A percentile compares a stretch with the other conserved stretches of the same genome.
Conservation (phyloP, 2,797 vertebrate species). For the Notoglanidium macrostoma region DNA sequence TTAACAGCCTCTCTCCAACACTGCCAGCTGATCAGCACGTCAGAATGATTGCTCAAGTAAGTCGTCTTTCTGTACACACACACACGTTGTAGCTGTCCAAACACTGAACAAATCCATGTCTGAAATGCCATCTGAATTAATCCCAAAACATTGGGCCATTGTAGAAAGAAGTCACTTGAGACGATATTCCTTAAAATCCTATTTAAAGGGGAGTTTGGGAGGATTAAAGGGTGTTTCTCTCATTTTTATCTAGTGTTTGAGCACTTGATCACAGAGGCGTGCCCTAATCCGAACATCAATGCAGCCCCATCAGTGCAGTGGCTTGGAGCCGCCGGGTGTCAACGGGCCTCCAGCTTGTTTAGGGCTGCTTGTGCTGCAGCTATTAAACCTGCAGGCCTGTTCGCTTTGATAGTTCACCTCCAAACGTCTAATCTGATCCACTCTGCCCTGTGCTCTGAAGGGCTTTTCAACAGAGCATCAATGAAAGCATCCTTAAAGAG, state of each 20-base stretch:
- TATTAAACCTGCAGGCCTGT: constrained; percentile 81
- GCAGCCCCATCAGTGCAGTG: constrained; percentile 85
- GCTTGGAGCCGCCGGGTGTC: constrained; percentile 83
- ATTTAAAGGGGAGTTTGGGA: constrained; percentile 83
- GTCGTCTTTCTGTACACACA: constrained; percentile 2
- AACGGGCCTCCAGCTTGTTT: constrained; percentile 83
- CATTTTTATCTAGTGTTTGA: constrained; percentile 93
- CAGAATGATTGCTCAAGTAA: constrained; percentile 35
- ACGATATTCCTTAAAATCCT: constrained; percentile 62
- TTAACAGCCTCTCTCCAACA: neutral
- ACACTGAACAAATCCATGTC: constrained; percentile 63
- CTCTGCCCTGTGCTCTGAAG: constrained; percentile 45
- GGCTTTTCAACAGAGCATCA: constrained; percentile 56
- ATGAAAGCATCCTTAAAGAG: constrained; percentile 66
- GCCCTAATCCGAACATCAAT: constrained; percentile 96
- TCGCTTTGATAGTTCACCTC: constrained; percentile 92
- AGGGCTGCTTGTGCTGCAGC: constrained; percentile 78
- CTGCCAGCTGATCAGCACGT: constrained; percentile 28
- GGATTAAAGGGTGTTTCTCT: constrained; percentile 92
- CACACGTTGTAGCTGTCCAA: constrained; percentile 28
- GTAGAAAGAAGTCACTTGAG: constrained; percentile 55
- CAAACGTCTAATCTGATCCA: constrained; percentile 88
- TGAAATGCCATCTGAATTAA: constrained; percentile 51
- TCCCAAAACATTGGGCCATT: constrained; percentile 51
- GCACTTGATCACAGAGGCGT: constrained; percentile 94